Percentiles rank a stretch among this genome's conserved stretches.
phyloP scores from a whole-genome alignment of 1,140 invertebrate genomes.

The Leptinotarsa undecemlineata region DNA sequence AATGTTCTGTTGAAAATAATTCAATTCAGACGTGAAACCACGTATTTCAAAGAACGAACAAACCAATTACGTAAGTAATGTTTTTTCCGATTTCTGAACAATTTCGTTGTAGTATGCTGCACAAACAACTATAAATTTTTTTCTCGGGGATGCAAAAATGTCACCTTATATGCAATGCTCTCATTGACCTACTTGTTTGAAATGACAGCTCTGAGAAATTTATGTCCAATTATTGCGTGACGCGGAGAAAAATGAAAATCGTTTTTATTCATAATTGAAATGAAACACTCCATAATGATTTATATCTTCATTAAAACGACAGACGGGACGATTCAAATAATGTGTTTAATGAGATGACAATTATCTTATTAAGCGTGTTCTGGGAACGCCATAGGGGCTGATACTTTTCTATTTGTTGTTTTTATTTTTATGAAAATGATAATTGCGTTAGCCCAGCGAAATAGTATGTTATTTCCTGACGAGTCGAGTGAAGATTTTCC shows the following conservation, averaged over 20 bases:
- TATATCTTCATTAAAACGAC: slow-evolving; percentile 13
- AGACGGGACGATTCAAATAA: slow-evolving; percentile 10
- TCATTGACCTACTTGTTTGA: slow-evolving; percentile 15
- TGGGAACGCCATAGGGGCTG: not conserved
- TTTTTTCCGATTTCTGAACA: too few relatives aligned
- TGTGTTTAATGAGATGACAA: slow-evolving; percentile 4
- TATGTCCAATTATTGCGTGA: slow-evolving; percentile 18
- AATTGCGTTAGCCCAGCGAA: too few relatives aligned
- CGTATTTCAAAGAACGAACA: too few relatives aligned
- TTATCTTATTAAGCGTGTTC: slow-evolving; percentile 8
- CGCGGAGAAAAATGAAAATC: slow-evolving; percentile 15
- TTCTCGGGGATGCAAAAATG: not conserved
- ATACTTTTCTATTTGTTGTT: not conserved
- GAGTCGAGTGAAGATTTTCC: too few relatives aligned
- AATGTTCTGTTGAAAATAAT: too few relatives aligned
- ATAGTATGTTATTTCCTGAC: too few relatives aligned
- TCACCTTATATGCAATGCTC: not conserved
- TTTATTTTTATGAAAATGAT: not conserved
- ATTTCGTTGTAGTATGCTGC: too few relatives aligned
- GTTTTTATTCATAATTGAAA: slow-evolving; percentile 15
- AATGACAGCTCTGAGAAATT: slow-evolving; percentile 3
- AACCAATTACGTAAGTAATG: too few relatives aligned
- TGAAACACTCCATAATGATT: slow-evolving; percentile 13
- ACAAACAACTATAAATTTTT: not conserved
- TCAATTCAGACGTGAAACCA: too few relatives aligned